phyloP scores from a whole-genome alignment of 2,888 invertebrate species.

The Apamea sordens region DNA sequence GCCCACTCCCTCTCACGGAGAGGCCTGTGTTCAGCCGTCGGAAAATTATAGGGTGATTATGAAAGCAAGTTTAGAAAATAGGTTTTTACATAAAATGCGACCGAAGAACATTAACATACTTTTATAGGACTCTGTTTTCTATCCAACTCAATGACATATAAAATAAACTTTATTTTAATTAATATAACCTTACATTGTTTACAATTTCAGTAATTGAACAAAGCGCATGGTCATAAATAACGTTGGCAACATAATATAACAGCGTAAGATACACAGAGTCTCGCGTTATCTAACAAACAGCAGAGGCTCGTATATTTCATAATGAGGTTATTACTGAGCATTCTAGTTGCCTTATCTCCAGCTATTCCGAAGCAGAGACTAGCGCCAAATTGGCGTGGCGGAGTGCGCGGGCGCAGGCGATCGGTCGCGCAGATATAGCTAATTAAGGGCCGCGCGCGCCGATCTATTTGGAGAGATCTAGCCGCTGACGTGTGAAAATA shows the following conservation, averaged over 20 bases:
- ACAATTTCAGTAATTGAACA: conserved; percentile 61
- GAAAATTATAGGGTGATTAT: not conserved
- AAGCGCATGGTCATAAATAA: conserved; percentile 61
- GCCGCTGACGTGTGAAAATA: conserved; percentile 90
- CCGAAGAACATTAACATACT: not conserved
- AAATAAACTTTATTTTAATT: conserved; percentile 41
- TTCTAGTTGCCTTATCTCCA: conserved; percentile 86
- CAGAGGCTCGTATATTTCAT: conserved; percentile 86
- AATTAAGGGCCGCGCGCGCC: conserved; percentile 88
- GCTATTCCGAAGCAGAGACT: conserved; percentile 83
- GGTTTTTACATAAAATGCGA: not conserved
- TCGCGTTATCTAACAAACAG: conserved; percentile 81
- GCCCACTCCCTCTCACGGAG: not conserved
- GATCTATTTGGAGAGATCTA: conserved; percentile 90
- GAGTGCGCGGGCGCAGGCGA: conserved; percentile 86
- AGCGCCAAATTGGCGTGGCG: conserved; percentile 90
- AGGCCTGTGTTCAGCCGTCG: not conserved
- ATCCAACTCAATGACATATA: not conserved
- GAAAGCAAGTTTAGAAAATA: not conserved
- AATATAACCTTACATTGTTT: conserved; percentile 49
- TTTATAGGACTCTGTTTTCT: not conserved
- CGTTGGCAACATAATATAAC: conserved; percentile 47
- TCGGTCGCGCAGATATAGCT: conserved; percentile 86
- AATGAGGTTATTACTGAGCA: conserved; percentile 89
- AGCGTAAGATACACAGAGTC: conserved; percentile 68